These are phyloP conservation scores for Drosophila punjabiensis DNA, from an alignment of 1,140 invertebrate species.

Conservation along the genomic window DNA sequence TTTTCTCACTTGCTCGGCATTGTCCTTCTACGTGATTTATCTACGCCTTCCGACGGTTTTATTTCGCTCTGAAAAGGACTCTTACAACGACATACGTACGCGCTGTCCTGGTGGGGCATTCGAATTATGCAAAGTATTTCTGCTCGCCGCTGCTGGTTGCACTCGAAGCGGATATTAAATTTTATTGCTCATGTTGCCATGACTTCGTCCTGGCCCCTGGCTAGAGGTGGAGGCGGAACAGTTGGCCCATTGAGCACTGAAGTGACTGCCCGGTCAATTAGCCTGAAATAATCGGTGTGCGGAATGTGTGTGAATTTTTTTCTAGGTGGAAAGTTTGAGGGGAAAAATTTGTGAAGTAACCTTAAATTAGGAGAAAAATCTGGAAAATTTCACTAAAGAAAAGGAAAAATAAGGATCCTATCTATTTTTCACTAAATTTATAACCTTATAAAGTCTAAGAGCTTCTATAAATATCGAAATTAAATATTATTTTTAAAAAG, in stretches of 20 bases:
- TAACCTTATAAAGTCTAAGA: too few relatives aligned
- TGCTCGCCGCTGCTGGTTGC: constrained; percentile 39
- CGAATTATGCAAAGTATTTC: constrained; percentile 76
- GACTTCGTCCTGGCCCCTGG: constrained; percentile 30
- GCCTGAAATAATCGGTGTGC: constrained; percentile 49
- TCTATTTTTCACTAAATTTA: too few relatives aligned
- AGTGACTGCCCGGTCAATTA: constrained; percentile 75
- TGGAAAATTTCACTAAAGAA: too few relatives aligned
- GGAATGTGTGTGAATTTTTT: constrained; percentile 49
- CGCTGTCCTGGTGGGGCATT: constrained; percentile 16
- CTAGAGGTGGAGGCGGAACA: background rate
- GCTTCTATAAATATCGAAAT: background rate
- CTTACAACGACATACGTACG: background rate
- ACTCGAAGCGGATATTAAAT: constrained; percentile 81
- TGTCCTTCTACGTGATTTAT: constrained; percentile 72
- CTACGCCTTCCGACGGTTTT: constrained; percentile 74
- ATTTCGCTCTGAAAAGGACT: constrained; percentile 37
- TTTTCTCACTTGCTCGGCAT: constrained; percentile 73
- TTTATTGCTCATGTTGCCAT: constrained; percentile 82
- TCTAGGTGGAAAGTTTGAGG: background rate
- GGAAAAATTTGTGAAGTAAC: background rate
- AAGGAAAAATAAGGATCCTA: too few relatives aligned
- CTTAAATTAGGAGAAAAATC: background rate
- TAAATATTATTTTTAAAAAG: background rate
- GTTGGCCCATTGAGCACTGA: constrained; percentile 66